Percentiles rank a stretch among this genome's conserved stretches.
phyloP scores from a whole-genome alignment of 1,140 invertebrate genomes.

The Papilio polyxenes region DNA sequence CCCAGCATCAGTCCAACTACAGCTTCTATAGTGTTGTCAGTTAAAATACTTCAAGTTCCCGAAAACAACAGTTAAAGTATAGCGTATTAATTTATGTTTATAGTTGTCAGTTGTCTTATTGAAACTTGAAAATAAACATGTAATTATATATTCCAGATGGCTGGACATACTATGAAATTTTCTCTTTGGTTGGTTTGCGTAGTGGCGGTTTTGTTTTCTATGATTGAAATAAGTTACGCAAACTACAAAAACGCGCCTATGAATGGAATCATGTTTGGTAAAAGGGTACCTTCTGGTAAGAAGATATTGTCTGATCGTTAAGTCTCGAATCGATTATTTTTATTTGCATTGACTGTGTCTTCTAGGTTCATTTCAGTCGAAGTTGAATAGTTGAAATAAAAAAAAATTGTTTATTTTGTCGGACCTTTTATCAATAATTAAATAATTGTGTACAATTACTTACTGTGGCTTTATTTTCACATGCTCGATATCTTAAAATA shows the following conservation, averaged over 20 bases:
- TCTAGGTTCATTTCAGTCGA: not conserved
- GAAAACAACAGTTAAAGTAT: constrained; percentile 35
- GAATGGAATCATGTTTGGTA: constrained; percentile 96
- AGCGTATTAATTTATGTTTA: constrained; percentile 4
- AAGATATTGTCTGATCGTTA: not conserved
- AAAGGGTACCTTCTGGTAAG: constrained; percentile 83
- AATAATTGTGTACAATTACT: too few relatives aligned
- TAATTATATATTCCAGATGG: constrained; percentile 56
- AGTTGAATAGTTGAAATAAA: too few relatives aligned
- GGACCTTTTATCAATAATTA: too few relatives aligned
- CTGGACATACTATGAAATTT: constrained; percentile 55
- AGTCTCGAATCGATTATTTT: not conserved
- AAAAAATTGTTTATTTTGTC: too few relatives aligned
- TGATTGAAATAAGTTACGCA: constrained; percentile 79
- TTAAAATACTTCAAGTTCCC: constrained; percentile 2
- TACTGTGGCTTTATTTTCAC: too few relatives aligned
- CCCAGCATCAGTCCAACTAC: constrained; percentile 65
- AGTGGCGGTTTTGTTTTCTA: constrained; percentile 60
- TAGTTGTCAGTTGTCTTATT: not conserved
- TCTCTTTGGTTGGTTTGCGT: constrained; percentile 56
- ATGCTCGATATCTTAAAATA: not conserved
- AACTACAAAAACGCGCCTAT: constrained; percentile 94
- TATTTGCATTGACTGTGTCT: not conserved
- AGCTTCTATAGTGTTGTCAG: constrained; percentile 59
- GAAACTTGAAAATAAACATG: not conserved